Evolutionary conservation across 2,888 invertebrate genomes (phyloP), one percentile per base, ranked within the genome.

Genomic region (Melikaiella ostensackeni): DNA sequence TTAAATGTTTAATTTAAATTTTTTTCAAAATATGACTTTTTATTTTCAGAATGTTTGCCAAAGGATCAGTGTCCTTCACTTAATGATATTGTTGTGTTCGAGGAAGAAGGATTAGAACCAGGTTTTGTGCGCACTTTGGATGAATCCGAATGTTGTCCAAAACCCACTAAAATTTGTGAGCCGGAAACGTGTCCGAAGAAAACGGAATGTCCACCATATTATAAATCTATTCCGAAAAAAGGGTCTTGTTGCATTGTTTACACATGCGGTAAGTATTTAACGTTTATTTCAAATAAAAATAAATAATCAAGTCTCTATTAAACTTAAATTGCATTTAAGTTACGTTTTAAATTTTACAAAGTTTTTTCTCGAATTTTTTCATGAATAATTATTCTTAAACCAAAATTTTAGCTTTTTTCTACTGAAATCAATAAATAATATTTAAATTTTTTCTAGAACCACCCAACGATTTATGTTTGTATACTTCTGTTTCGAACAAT

Each of bases 121-220:
- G 96, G 96, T 24, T 94, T 95, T 91, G 93, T 93, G 79, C 91
- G 93, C 42, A 89, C 92, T 1, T 88, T 93, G n/a, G 93, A 94
- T 81, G 92, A 92, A 1, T 92, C 93, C 27, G 96, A 96, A 0
- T 97, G 97, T 88, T 97, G 97, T 87, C 95, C 96, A 0, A 92
- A 92, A 7, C 87, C 93, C 11, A 91, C 93, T 78, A 91, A 94
- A 75, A 86, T 94, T 2, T 97, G 97, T 84, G 93, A 94, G 35
- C 91, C 92, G 0, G 93, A 94, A 13, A 91, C 91, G 1, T 97
- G 97, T 87, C 95, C 96, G 0, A 80, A 86, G n/a, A 91, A 94
- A 0, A 93, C 93, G 0, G 83, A 88, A 0, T 96, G 96, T 84
- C 93, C 94, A 1, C 92, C 93, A 81, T 95, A 93, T 91, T 93